Base-by-base conservation (phyloP, 2,888 invertebrate genomes). In the Hofmannophila pseudospretella region DNA sequence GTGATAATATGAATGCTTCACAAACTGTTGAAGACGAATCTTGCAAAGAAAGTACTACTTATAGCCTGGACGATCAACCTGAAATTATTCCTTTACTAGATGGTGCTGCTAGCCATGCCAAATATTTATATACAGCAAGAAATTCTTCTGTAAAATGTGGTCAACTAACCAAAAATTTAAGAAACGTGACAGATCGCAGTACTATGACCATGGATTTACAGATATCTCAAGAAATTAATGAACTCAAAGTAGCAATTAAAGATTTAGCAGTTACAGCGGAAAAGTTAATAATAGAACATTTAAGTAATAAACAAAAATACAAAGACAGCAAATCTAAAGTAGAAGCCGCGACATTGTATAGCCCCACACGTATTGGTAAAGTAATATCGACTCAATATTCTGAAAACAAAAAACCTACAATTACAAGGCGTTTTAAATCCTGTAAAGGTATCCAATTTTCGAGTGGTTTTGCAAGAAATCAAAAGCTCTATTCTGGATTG, bases 51-150 rank as follows among this genome's bases (percentile, higher is more conserved):
- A 26, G 12, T 8, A 28, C 8, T 7, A 36, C 14, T 20, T 20
- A 37, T 9, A 29, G 28, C 33, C 36, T 35, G 29, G 32, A 49
- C 22, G 38, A 22, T 13, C 38, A 39, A 13, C 54, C 60, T 13
- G 61, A 67, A 45, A 62, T 77, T 19, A 70, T 79, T 42, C 63
- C 76, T 7, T 29, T 80, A 42, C 59, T 79, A 23, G 78, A 81
- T 42, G 60, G 66, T 9, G 59, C 77, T 26, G 47, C 48, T 1
- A 78, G 72, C 42, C 65, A 76, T 49, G 41, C 53, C 7, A 70
- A 71, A 47, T 69, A 67, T 44, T 60, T 73, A 12, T 54, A 65
- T 8, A 58, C 47, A 29, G 52, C 43, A 45, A 54, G 53, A 11
- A 55, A 42, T 30, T 53, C 54, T 9, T 49, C 32, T 25, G 42